Percentiles rank a stretch among this genome's conserved stretches.
phyloP scores from a whole-genome alignment of 37 sponge, comb jelly and placozoan genomes.

The Halisarca cf. caerulea region DNA sequence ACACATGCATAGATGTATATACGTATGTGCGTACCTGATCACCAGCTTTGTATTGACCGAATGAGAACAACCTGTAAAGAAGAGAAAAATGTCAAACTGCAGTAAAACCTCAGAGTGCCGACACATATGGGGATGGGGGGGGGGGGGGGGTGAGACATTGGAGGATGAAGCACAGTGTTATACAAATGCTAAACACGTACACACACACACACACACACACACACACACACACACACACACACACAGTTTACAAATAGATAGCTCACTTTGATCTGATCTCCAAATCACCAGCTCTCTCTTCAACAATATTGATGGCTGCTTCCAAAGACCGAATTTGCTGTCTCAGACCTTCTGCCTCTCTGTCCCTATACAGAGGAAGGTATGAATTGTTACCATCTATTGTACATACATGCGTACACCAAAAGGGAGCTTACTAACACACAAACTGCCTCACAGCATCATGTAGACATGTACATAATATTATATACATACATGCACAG shows the following conservation, averaged over 20 bases:
- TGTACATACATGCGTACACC: no score
- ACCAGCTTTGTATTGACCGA: slow-evolving; percentile 94
- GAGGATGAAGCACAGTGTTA: no score
- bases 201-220: background rate
- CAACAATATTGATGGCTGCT: slow-evolving; percentile 59
- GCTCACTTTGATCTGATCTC: slow-evolving; percentile 85
- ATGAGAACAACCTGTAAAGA: slow-evolving; percentile 82
- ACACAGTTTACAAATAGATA: no score
- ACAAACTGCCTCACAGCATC: no score
- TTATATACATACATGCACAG: no score
- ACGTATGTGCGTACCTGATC: slow-evolving; percentile 53
- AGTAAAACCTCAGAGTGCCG: background rate
- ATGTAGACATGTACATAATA: no score
- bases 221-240: background rate
- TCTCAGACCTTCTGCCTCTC: slow-evolving; percentile 71
- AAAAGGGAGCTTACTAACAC: no score
- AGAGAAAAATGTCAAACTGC: background rate
- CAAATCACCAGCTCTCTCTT: slow-evolving; percentile 85
- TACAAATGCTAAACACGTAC: background rate
- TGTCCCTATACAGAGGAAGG: slow-evolving; percentile 48
- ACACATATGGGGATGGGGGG: no score
- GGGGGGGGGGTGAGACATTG: no score
- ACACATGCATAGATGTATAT: no score
- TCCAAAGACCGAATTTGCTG: slow-evolving; percentile 70
- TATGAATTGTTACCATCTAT: no score